phyloP scores from a whole-genome alignment of 1,140 invertebrate genomes.

The Popillia japonica region DNA sequence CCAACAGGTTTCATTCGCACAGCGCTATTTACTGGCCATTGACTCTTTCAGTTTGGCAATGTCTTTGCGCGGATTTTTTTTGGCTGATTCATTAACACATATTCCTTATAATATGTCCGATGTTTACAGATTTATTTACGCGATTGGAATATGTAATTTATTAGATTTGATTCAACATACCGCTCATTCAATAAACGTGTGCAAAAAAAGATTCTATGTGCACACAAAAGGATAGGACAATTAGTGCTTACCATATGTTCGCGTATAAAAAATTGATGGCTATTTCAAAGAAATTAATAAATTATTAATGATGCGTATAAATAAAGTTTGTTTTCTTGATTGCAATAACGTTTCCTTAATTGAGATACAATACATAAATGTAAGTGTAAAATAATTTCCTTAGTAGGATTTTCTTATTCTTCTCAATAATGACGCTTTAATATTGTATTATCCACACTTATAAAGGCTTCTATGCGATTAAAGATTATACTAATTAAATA shows the following conservation, averaged over 20 bases:
- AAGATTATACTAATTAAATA: too few relatives aligned
- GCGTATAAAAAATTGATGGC: neutral
- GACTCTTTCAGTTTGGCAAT: slow-evolving; percentile 31
- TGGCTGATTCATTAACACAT: neutral
- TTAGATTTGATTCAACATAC: neutral
- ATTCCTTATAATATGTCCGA: neutral
- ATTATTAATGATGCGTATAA: neutral
- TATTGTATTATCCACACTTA: too few relatives aligned
- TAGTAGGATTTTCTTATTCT: too few relatives aligned
- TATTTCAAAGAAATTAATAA: neutral
- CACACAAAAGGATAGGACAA: neutral
- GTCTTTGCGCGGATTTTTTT: slow-evolving; percentile 1
- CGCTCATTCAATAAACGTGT: neutral
- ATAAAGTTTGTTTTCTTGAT: neutral
- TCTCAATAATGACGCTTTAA: too few relatives aligned
- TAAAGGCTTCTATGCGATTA: too few relatives aligned
- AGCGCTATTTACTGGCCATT: slow-evolving; percentile 31
- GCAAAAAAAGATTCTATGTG: neutral
- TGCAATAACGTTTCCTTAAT: too few relatives aligned
- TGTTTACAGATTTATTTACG: slow-evolving; percentile 11
- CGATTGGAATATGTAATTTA: neutral
- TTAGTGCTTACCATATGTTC: neutral
- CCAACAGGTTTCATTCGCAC: slow-evolving; percentile 24
- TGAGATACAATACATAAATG: too few relatives aligned
- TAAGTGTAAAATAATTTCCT: too few relatives aligned